Evolutionary conservation across 2,888 invertebrate genomes (phyloP).

Genomic region (Acheta domesticus): DNA sequence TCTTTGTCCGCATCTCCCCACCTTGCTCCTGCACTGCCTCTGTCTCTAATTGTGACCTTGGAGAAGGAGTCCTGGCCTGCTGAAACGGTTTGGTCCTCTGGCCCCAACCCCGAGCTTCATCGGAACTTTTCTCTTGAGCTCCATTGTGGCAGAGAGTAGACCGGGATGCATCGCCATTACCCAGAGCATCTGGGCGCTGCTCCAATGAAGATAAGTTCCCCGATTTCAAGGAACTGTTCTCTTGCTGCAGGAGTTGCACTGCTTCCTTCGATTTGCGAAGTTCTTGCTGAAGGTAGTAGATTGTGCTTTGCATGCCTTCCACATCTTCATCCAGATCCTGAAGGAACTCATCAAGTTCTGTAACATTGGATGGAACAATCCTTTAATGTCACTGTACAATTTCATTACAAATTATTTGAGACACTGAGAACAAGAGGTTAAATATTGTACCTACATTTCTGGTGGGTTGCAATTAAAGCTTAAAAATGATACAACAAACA

Average conservation of each 20-base stretch:
- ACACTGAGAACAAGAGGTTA: too few species aligned
- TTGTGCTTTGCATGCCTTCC: constrained; percentile 98
- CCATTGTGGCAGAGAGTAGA: constrained; percentile 27
- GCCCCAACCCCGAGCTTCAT: constrained; percentile 42
- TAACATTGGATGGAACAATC: constrained; percentile 37
- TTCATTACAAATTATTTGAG: too few species aligned
- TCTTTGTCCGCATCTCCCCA: background rate
- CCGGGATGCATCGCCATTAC: constrained; percentile 27
- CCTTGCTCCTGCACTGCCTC: background rate
- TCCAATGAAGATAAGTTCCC: constrained; percentile 26
- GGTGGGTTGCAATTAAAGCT: background rate
- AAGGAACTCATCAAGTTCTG: constrained; percentile 92
- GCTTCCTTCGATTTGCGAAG: constrained; percentile 76
- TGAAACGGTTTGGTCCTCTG: constrained; percentile 42
- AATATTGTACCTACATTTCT: too few species aligned
- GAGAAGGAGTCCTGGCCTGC: background rate
- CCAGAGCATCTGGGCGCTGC: constrained; percentile 21
- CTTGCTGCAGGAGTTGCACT: constrained; percentile 61
- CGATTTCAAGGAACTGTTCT: constrained; percentile 40
- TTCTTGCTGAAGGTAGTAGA: constrained; percentile 90
- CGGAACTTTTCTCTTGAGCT: constrained; percentile 44
- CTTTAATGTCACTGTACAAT: too few species aligned
- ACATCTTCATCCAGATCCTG: constrained; percentile 96
- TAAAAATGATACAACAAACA: background rate
- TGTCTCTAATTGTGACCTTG: background rate